Evolutionary conservation across 2,888 invertebrate species (phyloP).

Genomic region (Arrhopalites spinosus): DNA sequence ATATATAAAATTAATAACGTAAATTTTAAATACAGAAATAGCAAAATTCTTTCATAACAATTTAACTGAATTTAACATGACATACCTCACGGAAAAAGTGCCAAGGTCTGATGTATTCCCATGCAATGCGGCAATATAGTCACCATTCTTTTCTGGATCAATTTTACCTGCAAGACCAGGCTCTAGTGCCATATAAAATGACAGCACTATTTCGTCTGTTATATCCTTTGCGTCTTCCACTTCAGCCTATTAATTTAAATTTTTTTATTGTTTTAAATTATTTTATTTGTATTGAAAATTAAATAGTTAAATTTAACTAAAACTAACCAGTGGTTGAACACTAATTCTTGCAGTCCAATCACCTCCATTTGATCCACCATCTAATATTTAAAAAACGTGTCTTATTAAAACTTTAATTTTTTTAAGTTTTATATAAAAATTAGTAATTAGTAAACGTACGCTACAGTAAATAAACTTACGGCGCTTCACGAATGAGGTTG

Average conservation of each 20-base stretch:
- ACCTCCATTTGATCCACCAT: conserved; percentile 80
- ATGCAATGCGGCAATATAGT: conserved; percentile 65
- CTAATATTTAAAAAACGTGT: too few relatives aligned
- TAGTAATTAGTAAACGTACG: too few relatives aligned
- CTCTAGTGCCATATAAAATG: conserved; percentile 54
- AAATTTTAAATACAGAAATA: background rate
- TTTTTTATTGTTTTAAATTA: background rate
- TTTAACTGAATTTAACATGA: too few relatives aligned
- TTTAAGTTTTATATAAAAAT: too few relatives aligned
- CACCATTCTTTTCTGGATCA: conserved; percentile 49
- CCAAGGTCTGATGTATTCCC: conserved; percentile 81
- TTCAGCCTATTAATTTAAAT: conserved; percentile 21
- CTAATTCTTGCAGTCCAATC: conserved; percentile 90
- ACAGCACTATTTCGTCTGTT: conserved; percentile 56
- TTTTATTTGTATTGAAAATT: background rate
- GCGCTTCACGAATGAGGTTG: conserved; percentile 87
- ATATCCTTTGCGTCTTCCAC: conserved; percentile 41
- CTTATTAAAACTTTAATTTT: too few relatives aligned
- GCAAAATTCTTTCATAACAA: background rate
- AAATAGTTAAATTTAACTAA: background rate
- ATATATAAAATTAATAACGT: background rate
- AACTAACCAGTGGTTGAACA: conserved; percentile 65
- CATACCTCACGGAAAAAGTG: too few relatives aligned
- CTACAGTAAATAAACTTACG: too few relatives aligned
- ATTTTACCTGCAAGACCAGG: conserved; percentile 47